These are phyloP conservation scores for Crenuchus spilurus DNA, from an alignment of 2,797 vertebrate species.

Conservation along the genomic window DNA sequence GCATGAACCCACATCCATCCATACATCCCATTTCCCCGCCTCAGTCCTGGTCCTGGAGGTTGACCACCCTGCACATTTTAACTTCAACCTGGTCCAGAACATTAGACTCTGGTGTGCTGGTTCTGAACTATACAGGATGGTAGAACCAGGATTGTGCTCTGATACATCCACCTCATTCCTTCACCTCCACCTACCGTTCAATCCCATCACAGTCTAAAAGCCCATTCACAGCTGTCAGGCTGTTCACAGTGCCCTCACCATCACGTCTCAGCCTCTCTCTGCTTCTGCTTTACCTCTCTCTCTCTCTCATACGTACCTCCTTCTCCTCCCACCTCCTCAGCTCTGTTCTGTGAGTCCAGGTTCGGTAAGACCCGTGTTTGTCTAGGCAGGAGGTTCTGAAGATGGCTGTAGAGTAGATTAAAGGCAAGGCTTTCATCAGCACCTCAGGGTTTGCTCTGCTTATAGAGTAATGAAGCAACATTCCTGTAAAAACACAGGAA, in stretches of 20 bases:
- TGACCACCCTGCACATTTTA: too few species aligned
- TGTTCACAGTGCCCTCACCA: background rate
- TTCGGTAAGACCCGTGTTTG: background rate
- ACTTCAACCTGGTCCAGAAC: too few species aligned
- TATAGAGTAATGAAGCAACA: background rate
- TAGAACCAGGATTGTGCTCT: too few species aligned
- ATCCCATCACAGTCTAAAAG: background rate
- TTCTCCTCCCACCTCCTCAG: background rate
- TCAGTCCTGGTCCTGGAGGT: too few species aligned
- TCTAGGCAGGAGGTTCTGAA: background rate
- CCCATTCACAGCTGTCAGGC: background rate
- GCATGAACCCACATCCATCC: background rate
- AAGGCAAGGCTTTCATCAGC: background rate
- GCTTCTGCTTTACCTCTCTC: background rate
- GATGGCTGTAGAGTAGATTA: background rate
- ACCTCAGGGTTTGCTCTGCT: background rate
- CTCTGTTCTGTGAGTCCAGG: background rate
- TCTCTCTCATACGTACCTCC: background rate
- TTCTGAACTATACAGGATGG: too few species aligned
- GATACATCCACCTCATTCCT: background rate
- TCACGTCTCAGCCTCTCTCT: background rate
- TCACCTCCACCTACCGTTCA: background rate
- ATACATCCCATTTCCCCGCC: too few species aligned
- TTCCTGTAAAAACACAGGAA: background rate
- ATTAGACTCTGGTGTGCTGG: too few species aligned